Evolutionary conservation across 2,113 vertebrate genomes (phyloP).

Genomic region (Paedocypris sp.): DNA sequence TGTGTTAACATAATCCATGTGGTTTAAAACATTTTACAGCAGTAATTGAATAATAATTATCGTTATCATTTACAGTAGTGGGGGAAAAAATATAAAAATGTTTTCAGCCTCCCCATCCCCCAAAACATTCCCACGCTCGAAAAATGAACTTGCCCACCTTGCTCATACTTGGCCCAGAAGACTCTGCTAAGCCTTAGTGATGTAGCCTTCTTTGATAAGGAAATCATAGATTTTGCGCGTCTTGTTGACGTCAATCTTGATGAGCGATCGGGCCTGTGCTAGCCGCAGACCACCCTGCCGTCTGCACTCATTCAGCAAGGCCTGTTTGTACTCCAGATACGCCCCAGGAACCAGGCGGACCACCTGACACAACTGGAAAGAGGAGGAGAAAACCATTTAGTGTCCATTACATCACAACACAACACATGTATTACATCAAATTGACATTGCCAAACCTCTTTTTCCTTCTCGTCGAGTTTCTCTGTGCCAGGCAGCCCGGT

Average conservation of each 20-base stretch:
- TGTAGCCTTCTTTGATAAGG: constrained; percentile 90
- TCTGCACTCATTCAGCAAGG: constrained; percentile 85
- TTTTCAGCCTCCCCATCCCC: too few relatives aligned
- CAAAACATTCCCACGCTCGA: too few relatives aligned
- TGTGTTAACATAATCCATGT: too few relatives aligned
- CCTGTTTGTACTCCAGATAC: constrained; percentile 96
- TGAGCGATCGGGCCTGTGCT: constrained; percentile 88
- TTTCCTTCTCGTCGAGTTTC: constrained; percentile 93
- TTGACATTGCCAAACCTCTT: constrained; percentile 71
- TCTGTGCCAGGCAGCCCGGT: constrained; percentile 93
- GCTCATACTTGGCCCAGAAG: too few relatives aligned
- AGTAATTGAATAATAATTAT: too few relatives aligned
- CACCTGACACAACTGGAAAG: constrained; percentile 83
- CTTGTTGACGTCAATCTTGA: constrained; percentile 99
- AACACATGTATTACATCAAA: background rate
- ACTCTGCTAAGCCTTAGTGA: constrained; percentile 84
- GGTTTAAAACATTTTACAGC: too few relatives aligned
- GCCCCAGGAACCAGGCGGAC: constrained; percentile 94
- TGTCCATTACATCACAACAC: background rate
- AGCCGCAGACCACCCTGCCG: constrained; percentile 90
- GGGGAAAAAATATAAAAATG: too few relatives aligned
- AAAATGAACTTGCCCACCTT: too few relatives aligned
- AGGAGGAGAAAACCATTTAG: constrained; percentile 13
- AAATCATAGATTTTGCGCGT: constrained; percentile 98
- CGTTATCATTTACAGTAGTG: too few relatives aligned